Percentiles rank a stretch among this genome's conserved stretches.
Evolutionary conservation across 2,797 vertebrate species (phyloP).

Genomic region (Mycteria americana): DNA sequence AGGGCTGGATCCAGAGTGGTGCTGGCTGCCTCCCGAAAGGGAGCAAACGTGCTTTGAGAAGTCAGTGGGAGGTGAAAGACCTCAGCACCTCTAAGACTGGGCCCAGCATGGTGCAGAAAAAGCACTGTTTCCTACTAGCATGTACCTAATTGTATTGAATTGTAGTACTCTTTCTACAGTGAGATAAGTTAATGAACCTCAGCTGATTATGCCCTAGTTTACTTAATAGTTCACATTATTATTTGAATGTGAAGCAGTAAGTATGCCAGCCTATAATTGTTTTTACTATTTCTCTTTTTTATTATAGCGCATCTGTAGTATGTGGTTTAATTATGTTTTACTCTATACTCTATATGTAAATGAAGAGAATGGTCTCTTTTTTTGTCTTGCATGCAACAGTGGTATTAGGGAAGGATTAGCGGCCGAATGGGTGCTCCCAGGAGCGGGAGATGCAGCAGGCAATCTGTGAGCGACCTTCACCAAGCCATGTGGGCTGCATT

Average conservation of each 20-base stretch:
- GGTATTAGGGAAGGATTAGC: neutral
- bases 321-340: constrained; percentile 63
- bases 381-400: neutral
- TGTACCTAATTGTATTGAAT: constrained; percentile 63
- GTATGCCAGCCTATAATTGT: constrained; percentile 62
- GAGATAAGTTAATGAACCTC: constrained; percentile 72
- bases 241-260: constrained; percentile 69
- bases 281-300: constrained; percentile 63
- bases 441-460: neutral
- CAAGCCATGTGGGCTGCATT: neutral
- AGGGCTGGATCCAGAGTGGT: neutral
- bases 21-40: neutral
- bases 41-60: neutral
- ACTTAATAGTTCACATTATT: constrained; percentile 73
- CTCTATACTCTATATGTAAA: constrained; percentile 47
- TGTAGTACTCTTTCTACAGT: constrained; percentile 51
- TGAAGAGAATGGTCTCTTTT: neutral
- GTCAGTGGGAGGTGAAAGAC: constrained; percentile 18
- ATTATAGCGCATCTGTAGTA: constrained; percentile 51
- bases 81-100: neutral
- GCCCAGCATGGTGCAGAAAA: constrained; percentile 27
- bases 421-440: neutral
- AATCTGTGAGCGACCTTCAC: neutral
- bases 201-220: constrained; percentile 69
- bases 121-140: neutral